Evolutionary conservation across 2,113 vertebrate genomes (phyloP).

Genomic region (Trematocara stigmaticum): DNA sequence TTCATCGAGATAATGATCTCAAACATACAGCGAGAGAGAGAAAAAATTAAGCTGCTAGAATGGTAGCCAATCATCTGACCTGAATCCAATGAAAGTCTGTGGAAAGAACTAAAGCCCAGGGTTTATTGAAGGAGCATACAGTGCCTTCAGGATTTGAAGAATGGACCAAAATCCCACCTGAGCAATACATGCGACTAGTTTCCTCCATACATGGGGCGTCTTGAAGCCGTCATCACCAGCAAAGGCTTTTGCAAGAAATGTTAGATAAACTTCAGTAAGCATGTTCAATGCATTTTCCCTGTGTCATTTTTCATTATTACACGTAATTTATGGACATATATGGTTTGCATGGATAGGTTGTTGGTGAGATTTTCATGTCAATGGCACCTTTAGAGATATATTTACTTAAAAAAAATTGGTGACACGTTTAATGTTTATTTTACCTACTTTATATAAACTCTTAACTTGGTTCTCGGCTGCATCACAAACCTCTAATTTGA

Average conservation of each 20-base stretch:
- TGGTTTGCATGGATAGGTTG: background rate
- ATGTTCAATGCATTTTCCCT: background rate
- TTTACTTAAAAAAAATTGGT: background rate
- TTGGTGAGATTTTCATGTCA: background rate
- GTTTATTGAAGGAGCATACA: background rate
- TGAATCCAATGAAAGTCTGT: background rate
- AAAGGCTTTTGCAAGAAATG: background rate
- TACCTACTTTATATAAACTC: background rate
- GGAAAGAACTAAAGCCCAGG: background rate
- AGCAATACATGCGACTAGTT: too few species aligned
- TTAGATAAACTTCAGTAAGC: background rate
- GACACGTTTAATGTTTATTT: background rate
- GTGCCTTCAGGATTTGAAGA: background rate
- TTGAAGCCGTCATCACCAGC: background rate
- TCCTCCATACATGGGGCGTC: too few species aligned
- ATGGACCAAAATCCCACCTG: too few species aligned
- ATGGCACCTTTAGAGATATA: background rate
- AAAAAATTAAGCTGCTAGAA: background rate
- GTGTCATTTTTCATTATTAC: background rate
- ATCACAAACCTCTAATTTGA: background rate
- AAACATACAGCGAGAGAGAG: background rate
- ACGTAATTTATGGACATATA: background rate
- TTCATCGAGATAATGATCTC: background rate
- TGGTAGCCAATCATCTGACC: background rate
- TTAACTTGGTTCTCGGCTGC: background rate